Base-by-base conservation (phyloP, 2,797 vertebrate genomes). In the Mus minutoides region DNA sequence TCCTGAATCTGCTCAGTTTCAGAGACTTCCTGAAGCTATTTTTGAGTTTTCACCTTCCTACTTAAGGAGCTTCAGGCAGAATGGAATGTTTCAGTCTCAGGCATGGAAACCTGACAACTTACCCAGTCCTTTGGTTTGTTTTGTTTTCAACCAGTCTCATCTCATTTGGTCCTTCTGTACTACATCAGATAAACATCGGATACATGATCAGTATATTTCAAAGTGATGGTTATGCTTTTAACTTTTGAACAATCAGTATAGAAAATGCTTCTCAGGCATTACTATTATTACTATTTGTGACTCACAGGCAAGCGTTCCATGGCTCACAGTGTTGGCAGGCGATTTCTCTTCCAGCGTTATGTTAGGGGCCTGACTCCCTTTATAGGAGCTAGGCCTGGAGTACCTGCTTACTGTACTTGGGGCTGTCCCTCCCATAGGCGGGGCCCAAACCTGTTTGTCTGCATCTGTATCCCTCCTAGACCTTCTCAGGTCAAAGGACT, bases 211-310 rank as follows among this genome's bases (percentile, higher is more conserved):
- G 14, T 67, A 29, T 58, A 40, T 83, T 79, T 78, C 12, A 69
- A 43, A 58, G 8, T 8, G 46, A 86, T 60, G 43, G 60, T 73
- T 73, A 40, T 22, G 0, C 64, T 87, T 93, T 89, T 79, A 96
- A 43, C 16, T 88, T 90, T 75, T 88, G 75, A 46, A 82, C 85
- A 93, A 78, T 93, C 19, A 78, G 82, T 77, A 86, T 43, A 58
- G 49, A 94, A 87, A 87, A 60, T 22, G 34, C 3, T 73, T 86
- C 79, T 52, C 21, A 37, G 10, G 2, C 9, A 14, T 80, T 58
- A 52, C 37, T 24, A 64, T 88, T 79, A 19, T 76, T 58, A 52
- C 43, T 24, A 64, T 88, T 79, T 87, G 14, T 88, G 64, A n/a
- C 78, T 78, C 60, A 6, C 37, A 89, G 40, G 49, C 26, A 83